Conservation (phyloP, 1,140 invertebrate genomes). For the Drosophila oshimai region DNA sequence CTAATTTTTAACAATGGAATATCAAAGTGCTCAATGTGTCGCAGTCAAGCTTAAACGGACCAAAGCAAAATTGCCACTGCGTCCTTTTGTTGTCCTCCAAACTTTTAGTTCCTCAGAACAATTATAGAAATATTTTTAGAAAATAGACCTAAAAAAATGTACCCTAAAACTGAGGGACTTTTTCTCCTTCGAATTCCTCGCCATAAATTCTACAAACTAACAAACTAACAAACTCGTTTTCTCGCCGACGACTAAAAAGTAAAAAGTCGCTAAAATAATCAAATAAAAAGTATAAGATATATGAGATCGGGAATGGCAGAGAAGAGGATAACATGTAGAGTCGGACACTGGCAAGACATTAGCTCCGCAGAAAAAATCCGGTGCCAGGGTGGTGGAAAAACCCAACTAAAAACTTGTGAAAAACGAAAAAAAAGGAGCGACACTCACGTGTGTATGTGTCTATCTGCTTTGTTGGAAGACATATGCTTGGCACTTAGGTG, state of each 20-base stretch:
- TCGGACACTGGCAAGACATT: slow-evolving; percentile 31
- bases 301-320: background rate
- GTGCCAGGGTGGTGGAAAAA: slow-evolving; percentile 27
- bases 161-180: too few species aligned
- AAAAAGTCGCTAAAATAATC: slow-evolving; percentile 10
- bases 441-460: slow-evolving; percentile 32
- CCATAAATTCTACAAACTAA: too few species aligned
- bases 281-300: slow-evolving; percentile 10
- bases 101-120: too few species aligned
- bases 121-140: too few species aligned
- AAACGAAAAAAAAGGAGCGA: slow-evolving; percentile 23
- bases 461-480: slow-evolving; percentile 55
- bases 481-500: slow-evolving; percentile 71
- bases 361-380: slow-evolving; percentile 31
- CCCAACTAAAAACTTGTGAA: slow-evolving; percentile 25
- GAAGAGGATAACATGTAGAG: slow-evolving; percentile 3
- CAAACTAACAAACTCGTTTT: slow-evolving; percentile 20
- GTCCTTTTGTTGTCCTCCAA: background rate
- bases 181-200: too few species aligned
- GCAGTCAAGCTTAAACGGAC: background rate
- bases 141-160: too few species aligned
- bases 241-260: slow-evolving; percentile 20
- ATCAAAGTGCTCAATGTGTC: background rate
- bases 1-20: background rate
- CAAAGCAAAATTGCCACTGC: background rate